Base-by-base conservation (phyloP, 2,113 vertebrate species). In the Chloropsis hardwickii region DNA sequence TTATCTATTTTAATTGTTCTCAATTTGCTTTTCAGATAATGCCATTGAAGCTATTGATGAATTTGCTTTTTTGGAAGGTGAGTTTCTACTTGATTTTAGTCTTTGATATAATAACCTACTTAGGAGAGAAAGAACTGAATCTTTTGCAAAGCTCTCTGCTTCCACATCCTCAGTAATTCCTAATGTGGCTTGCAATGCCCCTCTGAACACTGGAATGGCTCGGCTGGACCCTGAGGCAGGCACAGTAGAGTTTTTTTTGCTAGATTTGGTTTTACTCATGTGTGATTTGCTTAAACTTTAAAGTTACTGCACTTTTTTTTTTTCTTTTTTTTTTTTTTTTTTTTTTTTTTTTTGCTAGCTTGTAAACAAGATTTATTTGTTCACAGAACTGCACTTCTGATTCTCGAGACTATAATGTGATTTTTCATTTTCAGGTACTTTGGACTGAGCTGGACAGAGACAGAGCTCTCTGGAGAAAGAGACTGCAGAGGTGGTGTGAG, bases 51-150 rank as follows among this genome's bases (percentile, higher is more conserved):
- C 99, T 82, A 98, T 99, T 70, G 99, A 99, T 91, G 99, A 99
- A 97, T 99, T 99, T 91, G 99, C 99, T 37, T 99, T 99, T 98
- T 97, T 99, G 90, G 99, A 99, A 98, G 99, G 99, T 99, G 97
- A 98, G 98, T 96, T 91, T 67, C 64, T 39, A 4, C 5, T 65
- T 20, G 21, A 4, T 69, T 82, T 88, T 62, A 22, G 0, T 66
- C 10, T 83, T 90, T 78, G 67, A 22, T 60, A 11, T 44, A 19
- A 15, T 70, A 29, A 39, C 9, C 11, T 65, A 20, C 40, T 37
- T 87, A 65, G 31, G 54, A 81, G 37, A 72, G 57, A 47, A 65
- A 11, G 35, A 86, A 31, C 22, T 18, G 53, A 47, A 44, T 44
- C 2, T 16, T 80, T 79, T 85, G 24, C 33, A 60, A 54, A 82